Base-by-base conservation (phyloP, 2,797 vertebrate species). In the Brachyrhaphis roseni region DNA sequence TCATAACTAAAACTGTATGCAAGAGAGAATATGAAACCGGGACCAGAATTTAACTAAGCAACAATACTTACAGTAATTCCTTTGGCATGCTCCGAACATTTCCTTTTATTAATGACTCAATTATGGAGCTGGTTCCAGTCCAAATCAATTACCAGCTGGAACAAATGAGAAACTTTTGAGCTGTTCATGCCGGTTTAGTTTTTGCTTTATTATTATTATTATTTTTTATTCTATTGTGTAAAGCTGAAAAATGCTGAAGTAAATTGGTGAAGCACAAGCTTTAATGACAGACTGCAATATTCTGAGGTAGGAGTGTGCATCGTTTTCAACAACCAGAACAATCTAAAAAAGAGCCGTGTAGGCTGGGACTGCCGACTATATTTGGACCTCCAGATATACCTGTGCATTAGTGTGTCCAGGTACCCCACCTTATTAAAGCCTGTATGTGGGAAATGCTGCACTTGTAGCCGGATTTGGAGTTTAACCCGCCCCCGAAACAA, bases 21-120 rank as follows among this genome's bases (percentile, higher is more conserved):
- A 82, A 90, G 88, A 82, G 71, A 92, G 75, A 49, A 43, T 81
- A 76, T 78, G 53, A 86, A 85, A 86, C 34, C 81, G 80, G 78
- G 80, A 78, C 68, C 75, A 74, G 78, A 78, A 78, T 78, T 77
- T 82, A 85, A 84, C 78, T 66, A 18, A 77, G 83, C 87, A 79
- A 88, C 72, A 45, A 68, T 79, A 86, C 82, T 78, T 55, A 74
- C 26, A 71, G 72, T 78, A 7, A 81, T 64, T 64, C 11, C 83
- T 82, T 84, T 87, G 80, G 71, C 81, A 83, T 70, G 77, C 79
- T 80, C 80, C 78, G 84, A 86, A 86, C 72, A 79, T 90, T 89
- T 89, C 78, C 82, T 86, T 86, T 88, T 82, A 90, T 89, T 83
- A 88, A 88, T 87, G 84, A 90, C 81, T 87, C 73, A 79, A 72